Base-by-base conservation (phyloP, 2,888 invertebrate species). In the Empis livida region DNA sequence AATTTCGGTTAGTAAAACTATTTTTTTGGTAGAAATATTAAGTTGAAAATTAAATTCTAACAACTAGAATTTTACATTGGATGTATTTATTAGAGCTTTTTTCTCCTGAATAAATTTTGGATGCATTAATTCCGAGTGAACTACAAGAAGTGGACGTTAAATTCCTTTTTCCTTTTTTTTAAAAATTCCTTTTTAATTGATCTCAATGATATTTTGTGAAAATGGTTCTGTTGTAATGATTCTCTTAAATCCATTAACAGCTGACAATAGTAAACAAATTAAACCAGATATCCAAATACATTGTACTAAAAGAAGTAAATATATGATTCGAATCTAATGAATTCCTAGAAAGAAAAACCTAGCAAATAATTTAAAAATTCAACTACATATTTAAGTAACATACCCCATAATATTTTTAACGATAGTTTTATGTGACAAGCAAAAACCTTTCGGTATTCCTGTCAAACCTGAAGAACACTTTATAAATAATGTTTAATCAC, bases 401-500 rank as follows among this genome's bases (percentile, higher is more conserved):
- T 20, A 32, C 32, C 13, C 11, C 2, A 40, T 6, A 13, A 32
- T 5, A 17, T 52, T 6, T 54, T 55, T 50, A 43, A 49, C 30
- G 49, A 50, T 1, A 56, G 51, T n/a, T 47, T 46, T 37, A 46
- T 58, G 53, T 51, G 59, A 60, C n/a, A 64, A 57, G 46, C 59
- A 60, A 8, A 65, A 61, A 8, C 59, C 59, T 49, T 66, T 67
- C 6, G 65, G 63, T 1, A 56, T 27, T 1, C 66, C 65, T 0
- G 63, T 65, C 0, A 63, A 64, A 17, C 66, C 67, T 11, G 65
- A 64, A 6, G 66, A 61, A 47, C 65, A 59, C 10, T 62, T 32
- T 50, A 67, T 63, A 10, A 61, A 61, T 2, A 63, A 64, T 1
- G 59, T 59, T 43, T 61, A 57, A 51, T 63, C 58, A 1, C 59